Evolutionary conservation across 2,888 invertebrate species (phyloP).

Genomic region (Abrostola triplasia): DNA sequence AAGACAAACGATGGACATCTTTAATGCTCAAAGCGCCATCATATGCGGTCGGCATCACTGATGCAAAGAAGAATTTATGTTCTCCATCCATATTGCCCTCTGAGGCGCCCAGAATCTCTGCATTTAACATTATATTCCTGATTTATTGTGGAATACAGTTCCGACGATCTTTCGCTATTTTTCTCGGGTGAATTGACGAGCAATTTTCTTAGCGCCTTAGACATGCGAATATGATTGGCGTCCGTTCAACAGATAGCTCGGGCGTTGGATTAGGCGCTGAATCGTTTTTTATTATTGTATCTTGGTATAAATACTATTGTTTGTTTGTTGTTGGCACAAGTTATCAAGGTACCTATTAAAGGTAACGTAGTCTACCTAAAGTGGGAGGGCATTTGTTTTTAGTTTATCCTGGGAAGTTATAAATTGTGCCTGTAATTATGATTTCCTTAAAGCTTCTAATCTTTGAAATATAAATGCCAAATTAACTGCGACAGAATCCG

Average conservation of each 20-base stretch:
- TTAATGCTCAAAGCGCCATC: conserved; percentile 58
- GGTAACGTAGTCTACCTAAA: no score
- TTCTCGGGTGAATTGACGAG: conserved; percentile 40
- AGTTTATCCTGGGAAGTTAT: no score
- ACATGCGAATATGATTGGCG: conserved; percentile 5
- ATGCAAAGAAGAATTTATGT: conserved; percentile 77
- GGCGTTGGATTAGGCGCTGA: conserved; percentile 4
- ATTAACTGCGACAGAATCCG: no score
- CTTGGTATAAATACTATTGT: no score
- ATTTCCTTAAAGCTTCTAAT: no score
- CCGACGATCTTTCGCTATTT: conserved; percentile 41
- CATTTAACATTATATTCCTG: conserved; percentile 61
- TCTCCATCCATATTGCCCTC: conserved; percentile 62
- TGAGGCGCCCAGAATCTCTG: conserved; percentile 33
- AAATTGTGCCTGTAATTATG: no score
- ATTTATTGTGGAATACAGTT: conserved; percentile 67
- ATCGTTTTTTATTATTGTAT: background rate
- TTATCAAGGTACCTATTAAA: no score
- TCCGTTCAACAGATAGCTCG: conserved; percentile 17
- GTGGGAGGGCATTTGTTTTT: no score
- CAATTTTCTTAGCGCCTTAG: conserved; percentile 29
- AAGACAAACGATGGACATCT: conserved; percentile 54
- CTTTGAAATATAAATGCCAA: no score
- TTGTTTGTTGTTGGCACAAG: no score
- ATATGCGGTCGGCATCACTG: conserved; percentile 67